A percentile compares a stretch with the other conserved stretches of the same genome.
These are phyloP conservation scores for Acanthornis magna DNA, from an alignment of 2,797 vertebrate genomes.

Conservation along the genomic window DNA sequence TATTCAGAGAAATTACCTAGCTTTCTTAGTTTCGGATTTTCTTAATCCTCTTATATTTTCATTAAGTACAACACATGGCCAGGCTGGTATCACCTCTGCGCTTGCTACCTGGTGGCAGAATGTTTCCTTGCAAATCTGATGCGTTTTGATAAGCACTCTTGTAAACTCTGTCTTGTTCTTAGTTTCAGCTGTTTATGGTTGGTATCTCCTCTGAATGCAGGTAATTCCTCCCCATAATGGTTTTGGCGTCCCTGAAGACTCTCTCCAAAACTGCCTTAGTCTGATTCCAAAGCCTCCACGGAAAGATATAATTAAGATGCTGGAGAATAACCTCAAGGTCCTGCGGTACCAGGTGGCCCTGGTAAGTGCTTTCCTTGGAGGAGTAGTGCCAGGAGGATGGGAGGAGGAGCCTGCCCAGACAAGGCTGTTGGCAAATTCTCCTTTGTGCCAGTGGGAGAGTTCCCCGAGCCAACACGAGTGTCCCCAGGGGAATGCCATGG, in stretches of 20 bases:
- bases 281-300: conserved; percentile 84
- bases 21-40: not conserved
- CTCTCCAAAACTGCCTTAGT: conserved; percentile 89
- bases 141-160: not conserved
- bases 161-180: not conserved
- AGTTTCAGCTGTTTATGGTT: not conserved
- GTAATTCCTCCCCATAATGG: conserved; percentile 90
- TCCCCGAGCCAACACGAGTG: rapidly evolving
- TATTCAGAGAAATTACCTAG: not conserved
- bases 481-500: not conserved
- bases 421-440: not conserved
- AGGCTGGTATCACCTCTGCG: not conserved
- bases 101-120: not conserved
- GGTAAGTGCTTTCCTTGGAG: conserved; percentile 77
- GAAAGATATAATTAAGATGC: conserved; percentile 84
- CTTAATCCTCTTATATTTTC: not conserved
- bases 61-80: not conserved
- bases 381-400: not conserved
- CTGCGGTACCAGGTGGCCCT: conserved; percentile 83
- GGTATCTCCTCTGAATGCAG: conserved; percentile 64
- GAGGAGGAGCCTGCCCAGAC: not conserved
- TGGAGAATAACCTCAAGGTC: conserved; percentile 84
- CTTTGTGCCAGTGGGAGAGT: not conserved
- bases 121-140: not conserved
- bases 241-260: conserved; percentile 89